Conservation (phyloP, 2,888 invertebrate species). For the Arrhopalites spinosus region DNA sequence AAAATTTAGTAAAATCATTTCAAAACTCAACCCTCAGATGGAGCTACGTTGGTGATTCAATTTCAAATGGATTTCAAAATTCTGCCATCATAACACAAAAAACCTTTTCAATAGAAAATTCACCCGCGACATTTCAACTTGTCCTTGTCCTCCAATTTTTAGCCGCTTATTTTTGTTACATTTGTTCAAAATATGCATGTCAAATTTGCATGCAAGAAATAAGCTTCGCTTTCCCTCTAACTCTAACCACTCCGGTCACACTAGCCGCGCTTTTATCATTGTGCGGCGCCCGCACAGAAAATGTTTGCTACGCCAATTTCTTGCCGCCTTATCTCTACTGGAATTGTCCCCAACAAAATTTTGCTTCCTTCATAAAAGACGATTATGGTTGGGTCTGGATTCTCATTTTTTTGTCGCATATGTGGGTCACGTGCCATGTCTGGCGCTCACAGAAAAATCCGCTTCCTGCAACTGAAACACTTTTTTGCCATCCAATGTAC, state of each 20-base stretch:
- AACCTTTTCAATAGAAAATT: not conserved
- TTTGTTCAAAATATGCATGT: conserved; percentile 62
- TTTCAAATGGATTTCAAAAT: not conserved
- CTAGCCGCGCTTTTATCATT: conserved; percentile 56
- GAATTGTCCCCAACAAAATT: conserved; percentile 61
- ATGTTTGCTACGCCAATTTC: conserved; percentile 76
- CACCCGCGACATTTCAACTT: conserved; percentile 42
- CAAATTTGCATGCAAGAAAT: conserved; percentile 62
- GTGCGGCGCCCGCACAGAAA: conserved; percentile 75
- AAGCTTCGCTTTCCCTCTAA: conserved; percentile 61
- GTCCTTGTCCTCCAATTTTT: conserved; percentile 58
- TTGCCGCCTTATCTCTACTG: conserved; percentile 62
- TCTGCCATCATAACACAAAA: not conserved
- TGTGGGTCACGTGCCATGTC: conserved; percentile 94
- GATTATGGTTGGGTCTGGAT: conserved; percentile 92
- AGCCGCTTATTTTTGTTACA: conserved; percentile 59
- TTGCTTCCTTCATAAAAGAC: conserved; percentile 1
- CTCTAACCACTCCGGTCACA: conserved; percentile 59
- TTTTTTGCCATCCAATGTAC: too few relatives aligned
- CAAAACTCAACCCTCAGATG: conserved; percentile 57
- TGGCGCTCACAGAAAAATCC: conserved; percentile 93
- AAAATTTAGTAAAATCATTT: conserved; percentile 54
- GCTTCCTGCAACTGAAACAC: conserved; percentile 91
- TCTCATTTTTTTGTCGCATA: conserved; percentile 89
- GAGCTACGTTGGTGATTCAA: conserved; percentile 47